Evolutionary conservation across 1,140 invertebrate species (phyloP), one percentile per base, ranked within the genome.

Genomic region (Orussus abietinus): DNA sequence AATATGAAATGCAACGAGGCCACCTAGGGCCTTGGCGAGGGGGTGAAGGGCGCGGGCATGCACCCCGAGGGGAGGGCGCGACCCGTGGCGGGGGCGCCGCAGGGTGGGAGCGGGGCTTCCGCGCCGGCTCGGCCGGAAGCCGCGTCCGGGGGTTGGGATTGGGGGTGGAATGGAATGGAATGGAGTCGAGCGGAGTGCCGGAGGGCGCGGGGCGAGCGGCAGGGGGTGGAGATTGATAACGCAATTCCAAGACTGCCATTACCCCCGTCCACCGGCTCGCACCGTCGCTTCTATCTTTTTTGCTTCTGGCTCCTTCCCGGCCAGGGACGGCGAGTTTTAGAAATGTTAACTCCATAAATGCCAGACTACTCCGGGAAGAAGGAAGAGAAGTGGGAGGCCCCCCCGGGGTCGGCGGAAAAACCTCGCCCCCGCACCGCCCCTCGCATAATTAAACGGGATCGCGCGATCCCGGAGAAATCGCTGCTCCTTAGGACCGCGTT

Each of bases 231-330:
- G 70, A 73, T 73, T 73, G 70, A 73, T 73, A 73, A 73, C 66
- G 70, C 70, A 73, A 73, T 73, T 73, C 66, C 64, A 73, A 73
- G 70, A 72, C 69, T 73, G 61, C 70, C 67, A 74, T 72, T 74
- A 74, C 57, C 69, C 64, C 67, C 62, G 53, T 56, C 62, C 56
- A 56, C 57, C 48, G 50, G 55, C 61, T 65, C 58, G 53, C 63
- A 62, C 58, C 53, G 51, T 53, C 54, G 65, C 65, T 65, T 64
- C 66, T 71, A 72, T 71, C 66, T 73, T 68, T 67, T 71, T 56
- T 59, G 61, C 63, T 64, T 51, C 40, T 45, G 45, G 38, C 55
- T 52, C 42, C 47, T 48, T 50, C 42, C 44, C 45, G 54, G 47
- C 58, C 55, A 62, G 55, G 57, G 51, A 66, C 65, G 59, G 56